Base-by-base conservation (phyloP, 2,888 invertebrate species). In the Folsomia candida region DNA sequence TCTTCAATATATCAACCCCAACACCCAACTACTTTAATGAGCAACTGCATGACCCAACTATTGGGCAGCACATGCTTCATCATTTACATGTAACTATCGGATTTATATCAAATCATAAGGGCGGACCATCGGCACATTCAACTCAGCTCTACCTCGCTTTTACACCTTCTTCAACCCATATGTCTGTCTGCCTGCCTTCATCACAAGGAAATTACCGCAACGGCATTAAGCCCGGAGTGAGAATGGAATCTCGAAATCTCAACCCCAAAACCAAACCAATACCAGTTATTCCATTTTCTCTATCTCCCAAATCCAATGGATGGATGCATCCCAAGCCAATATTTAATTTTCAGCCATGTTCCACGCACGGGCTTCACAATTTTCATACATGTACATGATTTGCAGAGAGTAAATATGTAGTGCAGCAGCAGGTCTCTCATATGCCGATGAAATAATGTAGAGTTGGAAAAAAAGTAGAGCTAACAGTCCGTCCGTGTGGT, bases 41-140 rank as follows among this genome's bases (percentile, higher is more conserved):
- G 71, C 73, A 63, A 71, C 67, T 68, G 71, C 67, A 71, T 67
- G 67, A 71, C 60, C 67, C 58, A 54, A 28, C 65, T 65, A 47
- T 65, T 64, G 18, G 37, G 60, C 57, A 67, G 65, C 67, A 67
- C 70, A 62, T 29, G 66, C 70, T 67, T 22, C 67, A 70, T 70
- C 51, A 65, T 59, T 65, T 59, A 59, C 67, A 29, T 67, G 67
- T 59, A 22, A 18, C 37, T 24, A 26, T 59, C 58, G 24, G 59
- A 67, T 73, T 75, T 62, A 68, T 73, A 75, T 75, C 75, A 75
- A 71, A 73, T 70, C 71, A 69, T 76, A 71, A 76, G 74, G 70
- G 74, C 73, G 71, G 74, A 25, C 25, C 68, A 67, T 27, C 65
- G 26, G 54, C 26, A 26, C 65, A 65, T 65, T 65, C 65, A 65